phyloP scores from a whole-genome alignment of 2,888 invertebrate genomes.

The Strigamia transsilvanica region DNA sequence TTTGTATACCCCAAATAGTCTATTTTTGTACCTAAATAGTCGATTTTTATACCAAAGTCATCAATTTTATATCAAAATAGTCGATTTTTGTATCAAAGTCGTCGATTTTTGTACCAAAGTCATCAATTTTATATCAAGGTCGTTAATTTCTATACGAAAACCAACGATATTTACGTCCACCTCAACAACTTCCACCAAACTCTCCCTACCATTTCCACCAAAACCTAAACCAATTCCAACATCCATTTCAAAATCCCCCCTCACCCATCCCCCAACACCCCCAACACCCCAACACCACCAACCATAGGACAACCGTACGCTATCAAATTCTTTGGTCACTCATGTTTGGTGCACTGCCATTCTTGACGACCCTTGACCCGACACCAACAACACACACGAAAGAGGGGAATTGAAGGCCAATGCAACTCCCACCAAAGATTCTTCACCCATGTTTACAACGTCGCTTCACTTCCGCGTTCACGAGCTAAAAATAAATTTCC shows the following conservation, averaged over 20 bases:
- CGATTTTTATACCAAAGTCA: too few species aligned
- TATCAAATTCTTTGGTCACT: conserved; percentile 6
- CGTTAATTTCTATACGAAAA: too few species aligned
- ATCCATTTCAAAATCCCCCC: neutral
- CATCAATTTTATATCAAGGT: too few species aligned
- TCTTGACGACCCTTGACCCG: conserved; percentile 27
- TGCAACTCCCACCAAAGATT: neutral
- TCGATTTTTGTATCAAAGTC: too few species aligned
- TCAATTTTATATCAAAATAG: too few species aligned
- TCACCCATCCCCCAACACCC: neutral
- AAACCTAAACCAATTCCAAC: neutral
- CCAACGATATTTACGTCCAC: too few species aligned
- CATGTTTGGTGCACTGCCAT: neutral
- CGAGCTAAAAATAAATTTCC: conserved; percentile 17
- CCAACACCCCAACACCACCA: too few species aligned
- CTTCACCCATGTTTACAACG: conserved; percentile 22
- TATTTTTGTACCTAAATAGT: too few species aligned
- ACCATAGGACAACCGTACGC: neutral
- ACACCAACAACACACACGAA: neutral
- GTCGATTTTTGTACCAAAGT: too few species aligned
- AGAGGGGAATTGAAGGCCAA: neutral
- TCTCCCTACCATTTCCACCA: too few species aligned
- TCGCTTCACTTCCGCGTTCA: neutral
- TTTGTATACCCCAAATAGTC: too few species aligned
- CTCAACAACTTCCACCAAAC: too few species aligned